Evolutionary conservation across 2,888 invertebrate species (phyloP).

Genomic region (Tolmerus cingulatus): DNA sequence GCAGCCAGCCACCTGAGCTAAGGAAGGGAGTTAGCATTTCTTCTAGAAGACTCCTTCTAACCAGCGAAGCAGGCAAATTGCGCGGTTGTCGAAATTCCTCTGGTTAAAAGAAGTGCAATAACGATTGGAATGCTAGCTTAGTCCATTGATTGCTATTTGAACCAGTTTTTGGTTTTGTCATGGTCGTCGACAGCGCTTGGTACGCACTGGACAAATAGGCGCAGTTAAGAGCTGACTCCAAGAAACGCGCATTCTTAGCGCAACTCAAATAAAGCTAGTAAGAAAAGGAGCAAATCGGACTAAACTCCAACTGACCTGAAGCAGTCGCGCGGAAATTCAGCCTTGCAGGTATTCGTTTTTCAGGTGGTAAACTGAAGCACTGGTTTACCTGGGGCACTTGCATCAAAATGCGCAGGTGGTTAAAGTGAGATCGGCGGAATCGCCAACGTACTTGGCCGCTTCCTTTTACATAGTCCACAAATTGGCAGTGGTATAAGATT

Average conservation of each 20-base stretch:
- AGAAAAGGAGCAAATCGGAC: not conserved
- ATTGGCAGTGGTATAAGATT: not conserved
- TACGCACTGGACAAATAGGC: not conserved
- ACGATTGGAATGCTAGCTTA: not conserved
- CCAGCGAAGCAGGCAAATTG: not conserved
- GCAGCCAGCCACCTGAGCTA: not conserved
- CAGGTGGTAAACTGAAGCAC: not conserved
- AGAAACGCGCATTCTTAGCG: not conserved
- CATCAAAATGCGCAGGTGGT: not conserved
- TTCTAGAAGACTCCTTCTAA: not conserved
- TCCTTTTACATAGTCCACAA: not conserved
- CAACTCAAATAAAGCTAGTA: not conserved
- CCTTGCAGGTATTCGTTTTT: not conserved
- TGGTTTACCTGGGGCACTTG: not conserved
- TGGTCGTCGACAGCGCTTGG: not conserved
- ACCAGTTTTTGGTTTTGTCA: not conserved
- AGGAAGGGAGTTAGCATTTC: not conserved
- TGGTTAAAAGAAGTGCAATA: not conserved
- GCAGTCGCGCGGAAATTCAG: not conserved
- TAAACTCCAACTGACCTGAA: not conserved
- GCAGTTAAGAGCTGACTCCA: not conserved
- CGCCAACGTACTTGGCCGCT: not conserved
- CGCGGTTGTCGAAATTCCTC: not conserved
- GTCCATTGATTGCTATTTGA: not conserved
- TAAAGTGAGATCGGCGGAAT: not conserved